Evolutionary conservation across 1,140 invertebrate species (phyloP).

Genomic region (Drosophila kanapiae): DNA sequence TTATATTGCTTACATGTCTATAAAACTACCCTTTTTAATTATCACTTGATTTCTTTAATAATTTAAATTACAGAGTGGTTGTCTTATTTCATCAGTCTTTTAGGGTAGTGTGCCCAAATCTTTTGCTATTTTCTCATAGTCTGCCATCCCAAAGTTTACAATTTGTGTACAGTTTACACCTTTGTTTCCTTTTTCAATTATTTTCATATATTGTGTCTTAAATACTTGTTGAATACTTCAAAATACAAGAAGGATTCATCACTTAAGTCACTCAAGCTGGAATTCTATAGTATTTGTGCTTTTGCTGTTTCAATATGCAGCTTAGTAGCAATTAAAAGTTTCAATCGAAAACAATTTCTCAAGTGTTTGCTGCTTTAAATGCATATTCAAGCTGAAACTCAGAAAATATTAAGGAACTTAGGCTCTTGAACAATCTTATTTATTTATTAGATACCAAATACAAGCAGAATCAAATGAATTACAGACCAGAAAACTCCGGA

Average conservation of each 20-base stretch:
- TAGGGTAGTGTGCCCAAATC: neutral
- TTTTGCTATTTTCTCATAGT: neutral
- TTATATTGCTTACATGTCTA: too few species aligned
- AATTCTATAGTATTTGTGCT: neutral
- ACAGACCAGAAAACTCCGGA: neutral
- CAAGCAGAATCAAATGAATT: neutral
- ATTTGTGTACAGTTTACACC: too few species aligned
- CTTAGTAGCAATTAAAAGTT: slow-evolving; percentile 10
- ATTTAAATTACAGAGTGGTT: neutral
- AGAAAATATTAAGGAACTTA: too few species aligned
- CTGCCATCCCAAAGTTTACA: too few species aligned
- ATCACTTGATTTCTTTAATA: neutral
- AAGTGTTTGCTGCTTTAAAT: neutral
- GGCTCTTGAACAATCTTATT: neutral
- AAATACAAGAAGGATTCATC: neutral
- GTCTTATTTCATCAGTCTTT: neutral
- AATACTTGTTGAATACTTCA: neutral
- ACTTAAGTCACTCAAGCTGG: neutral
- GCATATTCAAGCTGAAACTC: neutral
- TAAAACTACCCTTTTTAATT: neutral
- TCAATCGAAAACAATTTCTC: neutral
- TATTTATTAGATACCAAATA: neutral
- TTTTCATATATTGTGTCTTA: neutral
- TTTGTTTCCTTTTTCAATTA: neutral
- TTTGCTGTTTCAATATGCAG: slow-evolving; percentile 8